Evolutionary conservation across 2,797 vertebrate genomes (phyloP), one percentile per base, ranked within the genome.

Genomic region (Falco rusticolus): DNA sequence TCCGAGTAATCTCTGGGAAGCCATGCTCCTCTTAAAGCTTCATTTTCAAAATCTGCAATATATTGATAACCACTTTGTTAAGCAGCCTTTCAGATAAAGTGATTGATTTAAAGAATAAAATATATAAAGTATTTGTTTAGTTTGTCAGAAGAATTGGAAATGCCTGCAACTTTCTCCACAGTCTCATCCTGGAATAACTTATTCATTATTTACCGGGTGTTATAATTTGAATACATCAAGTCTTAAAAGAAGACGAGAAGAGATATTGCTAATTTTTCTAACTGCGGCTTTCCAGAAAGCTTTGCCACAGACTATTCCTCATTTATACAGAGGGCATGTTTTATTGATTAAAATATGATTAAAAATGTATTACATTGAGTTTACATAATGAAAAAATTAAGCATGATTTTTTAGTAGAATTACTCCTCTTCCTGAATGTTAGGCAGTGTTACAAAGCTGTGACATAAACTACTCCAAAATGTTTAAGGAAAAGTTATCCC

Each of bases 341-440:
- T 96, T 92, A 96, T 83, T 90, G 39, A 95, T 91, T 84, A 69
- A 94, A 89, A 76, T 53, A 84, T 0, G 0, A 78, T 96, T 95
- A 31, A 93, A 96, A 93, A 87, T 93, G 9, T 28, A 84, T 95
- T 77, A 57, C 5, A 2, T 71, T 71, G 11, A 9, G 33, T 93
- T 96, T 92, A 74, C 76, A 72, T 47, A 89, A 84, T 89, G 39
- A 59, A 7, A 87, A 95, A 89, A 85, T 65, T 91, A 90, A 90
- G n/a, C 14, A 68, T 25, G 20, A 59, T 7, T 83, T 80, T 95
- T 90, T 83, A 89, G 57, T 31, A 75, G 14, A 83, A 78, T 83
- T 82, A 66, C 34, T 84, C 15, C 17, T 77, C 16, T 70, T 94
- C 21, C n/a, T 87, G 41, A 74, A 70, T 51, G 10, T 51, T 84